These are phyloP conservation scores for Hyphantria cunea DNA, from an alignment of 1,140 invertebrate genomes.

Conservation along the genomic window DNA sequence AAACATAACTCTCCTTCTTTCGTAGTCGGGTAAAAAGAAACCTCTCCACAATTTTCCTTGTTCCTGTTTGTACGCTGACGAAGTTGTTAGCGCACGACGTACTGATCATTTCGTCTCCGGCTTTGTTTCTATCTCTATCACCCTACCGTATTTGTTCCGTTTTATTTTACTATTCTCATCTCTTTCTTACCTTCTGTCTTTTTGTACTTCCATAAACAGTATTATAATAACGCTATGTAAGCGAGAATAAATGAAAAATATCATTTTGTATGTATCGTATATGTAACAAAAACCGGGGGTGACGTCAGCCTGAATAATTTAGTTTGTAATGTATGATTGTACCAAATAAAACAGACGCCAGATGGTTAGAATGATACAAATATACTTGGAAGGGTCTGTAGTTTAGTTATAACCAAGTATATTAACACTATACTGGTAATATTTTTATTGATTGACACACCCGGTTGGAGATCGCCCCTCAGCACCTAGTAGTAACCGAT, in stretches of 20 bases:
- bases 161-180: conserved; percentile 1
- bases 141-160: not conserved
- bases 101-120: conserved; percentile 26
- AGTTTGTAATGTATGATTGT: no score
- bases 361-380: no score
- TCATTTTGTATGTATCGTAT: not conserved
- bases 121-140: conserved; percentile 8
- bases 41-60: conserved; percentile 13
- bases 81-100: conserved; percentile 19
- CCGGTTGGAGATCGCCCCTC: no score
- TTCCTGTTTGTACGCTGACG: conserved; percentile 25
- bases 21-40: no score
- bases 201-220: conserved; percentile 8
- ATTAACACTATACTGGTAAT: no score
- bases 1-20: no score
- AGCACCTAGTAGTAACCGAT: no score
- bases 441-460: no score
- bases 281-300: not conserved
- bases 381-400: no score
- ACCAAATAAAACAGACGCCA: no score
- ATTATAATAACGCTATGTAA: conserved; percentile 1
- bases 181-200: conserved; percentile 12
- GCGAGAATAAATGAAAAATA: not conserved
- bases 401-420: no score
- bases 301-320: no score